Evolutionary conservation across 2,888 invertebrate species (phyloP), one percentile per base, ranked within the genome.

Genomic region (Caenorhabditis uteleia): DNA sequence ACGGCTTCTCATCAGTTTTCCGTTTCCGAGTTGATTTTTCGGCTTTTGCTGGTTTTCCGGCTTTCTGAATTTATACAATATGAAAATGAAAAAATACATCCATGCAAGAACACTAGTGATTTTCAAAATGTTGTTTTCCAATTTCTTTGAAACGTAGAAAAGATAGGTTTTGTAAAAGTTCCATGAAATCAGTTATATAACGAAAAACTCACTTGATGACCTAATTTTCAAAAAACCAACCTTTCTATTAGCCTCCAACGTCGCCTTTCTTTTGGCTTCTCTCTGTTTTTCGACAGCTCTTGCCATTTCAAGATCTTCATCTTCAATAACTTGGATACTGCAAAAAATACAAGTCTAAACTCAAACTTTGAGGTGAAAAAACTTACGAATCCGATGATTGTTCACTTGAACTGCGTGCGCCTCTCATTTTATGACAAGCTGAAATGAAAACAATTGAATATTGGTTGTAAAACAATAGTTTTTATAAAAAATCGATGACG

Each of bases 301-400:
- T 6, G 50, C 59, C 27, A 71, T 20, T 29, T 68, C 33, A 0
- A 50, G 39, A 48, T 71, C 71, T 31, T 71, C 71, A 44, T 71
- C 68, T n/a, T 71, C 68, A 18, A 71, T 64, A 10, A 71, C 66
- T 33, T 59, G 47, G n/a, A 46, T 49, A 25, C 67, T 67, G 54
- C 59, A 59, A 29, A 10, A 26, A 36, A 1, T 31, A 8, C 21
- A 50, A 25, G 14, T 3, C 2, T 18, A 1, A 21, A 40, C 31
- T 12, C 5, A 31, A 16, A 12, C n/a, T 18, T 40, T 20, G 7
- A 5, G 12, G 10, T 7, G 16, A 29, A 12, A 14, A 43, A 39
- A 56, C 56, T 48, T 20, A 48, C 49, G 49, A 49, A 8, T 45
- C 39, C 5, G 43, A 44, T 4, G 49, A 55, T 23, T 49, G 46